Percentiles rank a stretch among this genome's conserved stretches.
Evolutionary conservation across 2,888 invertebrate species (phyloP).

Genomic region (Calliphora vomitoria): DNA sequence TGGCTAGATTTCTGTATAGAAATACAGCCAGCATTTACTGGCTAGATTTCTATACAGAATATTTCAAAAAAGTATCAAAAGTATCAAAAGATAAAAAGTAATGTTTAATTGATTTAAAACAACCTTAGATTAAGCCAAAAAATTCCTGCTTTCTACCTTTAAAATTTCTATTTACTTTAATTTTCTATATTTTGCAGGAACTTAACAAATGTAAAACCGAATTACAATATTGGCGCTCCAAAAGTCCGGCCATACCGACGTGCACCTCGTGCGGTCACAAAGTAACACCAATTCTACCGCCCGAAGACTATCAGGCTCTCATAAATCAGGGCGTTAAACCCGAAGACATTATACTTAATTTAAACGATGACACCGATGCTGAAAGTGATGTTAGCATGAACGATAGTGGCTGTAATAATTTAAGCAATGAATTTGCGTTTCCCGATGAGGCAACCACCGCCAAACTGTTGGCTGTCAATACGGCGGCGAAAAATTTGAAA

Average conservation of each 20-base stretch:
- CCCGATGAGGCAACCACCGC: constrained; percentile 83
- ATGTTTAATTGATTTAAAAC: too few relatives aligned
- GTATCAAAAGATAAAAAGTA: too few relatives aligned
- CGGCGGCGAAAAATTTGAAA: constrained; percentile 82
- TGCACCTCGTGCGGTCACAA: constrained; percentile 91
- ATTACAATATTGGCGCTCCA: constrained; percentile 95
- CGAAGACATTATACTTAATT: constrained; percentile 84
- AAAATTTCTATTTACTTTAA: background rate
- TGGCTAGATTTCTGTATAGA: too few relatives aligned
- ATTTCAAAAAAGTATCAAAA: too few relatives aligned
- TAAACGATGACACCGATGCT: constrained; percentile 81
- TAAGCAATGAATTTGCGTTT: constrained; percentile 79
- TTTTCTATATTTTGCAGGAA: constrained; percentile 85
- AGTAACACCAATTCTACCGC: constrained; percentile 85
- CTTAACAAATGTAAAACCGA: constrained; percentile 96
- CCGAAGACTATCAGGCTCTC: constrained; percentile 87
- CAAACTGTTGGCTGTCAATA: constrained; percentile 81
- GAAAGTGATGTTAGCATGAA: constrained; percentile 78
- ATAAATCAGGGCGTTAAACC: constrained; percentile 87
- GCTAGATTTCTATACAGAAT: too few relatives aligned
- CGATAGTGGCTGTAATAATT: constrained; percentile 74
- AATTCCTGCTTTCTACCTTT: too few relatives aligned
- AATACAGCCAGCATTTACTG: too few relatives aligned
- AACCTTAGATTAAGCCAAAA: too few relatives aligned
- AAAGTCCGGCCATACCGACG: constrained; percentile 91